Evolutionary conservation across 2,797 vertebrate genomes (phyloP), one percentile per base, ranked within the genome.

Genomic region (Rhinatrema bivittatum): DNA sequence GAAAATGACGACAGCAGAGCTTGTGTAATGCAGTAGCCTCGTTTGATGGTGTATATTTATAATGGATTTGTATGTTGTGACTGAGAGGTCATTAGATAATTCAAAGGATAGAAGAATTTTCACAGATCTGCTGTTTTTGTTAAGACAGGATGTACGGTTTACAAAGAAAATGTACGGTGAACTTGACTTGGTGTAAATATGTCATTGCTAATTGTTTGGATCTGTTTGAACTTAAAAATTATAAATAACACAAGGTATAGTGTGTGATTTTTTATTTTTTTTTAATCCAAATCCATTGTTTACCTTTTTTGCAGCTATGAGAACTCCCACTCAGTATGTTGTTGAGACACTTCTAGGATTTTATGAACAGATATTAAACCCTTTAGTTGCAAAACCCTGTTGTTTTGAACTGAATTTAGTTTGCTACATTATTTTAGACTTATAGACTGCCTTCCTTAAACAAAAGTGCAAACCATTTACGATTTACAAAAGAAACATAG

Each of bases 171-270:
- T 46, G 47, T 46, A 26, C 53, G 61, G 68, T 39, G 60, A 70
- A 46, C 57, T 62, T 52, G 53, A 57, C 29, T 62, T 70, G 45
- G 46, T 74, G 74, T 76, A 74, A 65, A 50, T 59, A 71, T 46
- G 50, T 60, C 45, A 48, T 51, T 56, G 48, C 43, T 37, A 65
- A 53, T 47, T 62, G 36, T 66, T 58, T 65, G 66, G 53, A 68
- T 65, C 68, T 53, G 62, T 77, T 63, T 60, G 56, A 52, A 69
- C 64, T 67, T 74, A 77, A 76, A 70, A 69, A 72, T 46, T 54
- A 65, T 62, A 60, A 62, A 60, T 51, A 54, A 34, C 58, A 61
- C 26, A 46, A 68, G 72, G 28, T 7, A 22, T 3, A 1, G 7
- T 20, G 53, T 44, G 30, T 35, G 22, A 19, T 10, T 53, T 25